A percentile compares a stretch with the other conserved stretches of the same genome.
Conservation (phyloP, 2,888 invertebrate species). For the Ceraclea dissimilis region DNA sequence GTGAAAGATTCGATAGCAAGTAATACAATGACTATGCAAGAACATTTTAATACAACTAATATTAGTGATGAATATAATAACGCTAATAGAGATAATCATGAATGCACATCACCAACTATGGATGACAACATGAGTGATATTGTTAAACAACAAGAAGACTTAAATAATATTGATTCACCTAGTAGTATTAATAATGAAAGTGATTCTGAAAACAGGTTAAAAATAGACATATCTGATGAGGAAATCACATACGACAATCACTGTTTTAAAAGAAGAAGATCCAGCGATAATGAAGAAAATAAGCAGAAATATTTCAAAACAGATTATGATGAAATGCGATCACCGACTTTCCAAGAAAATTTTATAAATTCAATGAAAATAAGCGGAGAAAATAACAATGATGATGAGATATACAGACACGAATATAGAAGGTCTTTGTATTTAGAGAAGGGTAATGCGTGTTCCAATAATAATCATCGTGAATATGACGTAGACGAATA, state of each 20-base stretch:
- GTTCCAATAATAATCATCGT: conserved; percentile 27
- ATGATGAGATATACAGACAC: conserved; percentile 22
- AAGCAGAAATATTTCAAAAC: conserved; percentile 12
- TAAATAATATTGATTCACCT: conserved; percentile 19
- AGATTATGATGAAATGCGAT: conserved; percentile 18
- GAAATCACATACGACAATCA: conserved; percentile 11
- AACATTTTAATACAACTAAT: neutral
- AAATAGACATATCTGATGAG: conserved; percentile 23
- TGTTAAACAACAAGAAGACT: conserved; percentile 12
- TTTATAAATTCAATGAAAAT: conserved; percentile 25
- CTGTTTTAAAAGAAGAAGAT: conserved; percentile 16
- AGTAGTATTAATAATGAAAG: conserved; percentile 23
- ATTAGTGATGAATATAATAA: conserved; percentile 8
- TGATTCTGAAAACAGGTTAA: conserved; percentile 22
- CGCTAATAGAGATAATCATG: conserved; percentile 5
- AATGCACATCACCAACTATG: neutral
- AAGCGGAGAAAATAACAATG: conserved; percentile 11
- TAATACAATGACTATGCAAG: conserved; percentile 8
- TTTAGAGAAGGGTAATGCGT: conserved; percentile 20
- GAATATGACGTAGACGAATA: conserved; percentile 29
- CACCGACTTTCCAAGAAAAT: conserved; percentile 24
- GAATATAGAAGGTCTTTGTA: conserved; percentile 20
- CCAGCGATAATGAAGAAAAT: conserved; percentile 10
- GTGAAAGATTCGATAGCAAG: conserved; percentile 5
- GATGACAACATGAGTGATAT: neutral